Evolutionary conservation across 2,888 invertebrate species (phyloP).

Genomic region (Nemotelus pantherinus): DNA sequence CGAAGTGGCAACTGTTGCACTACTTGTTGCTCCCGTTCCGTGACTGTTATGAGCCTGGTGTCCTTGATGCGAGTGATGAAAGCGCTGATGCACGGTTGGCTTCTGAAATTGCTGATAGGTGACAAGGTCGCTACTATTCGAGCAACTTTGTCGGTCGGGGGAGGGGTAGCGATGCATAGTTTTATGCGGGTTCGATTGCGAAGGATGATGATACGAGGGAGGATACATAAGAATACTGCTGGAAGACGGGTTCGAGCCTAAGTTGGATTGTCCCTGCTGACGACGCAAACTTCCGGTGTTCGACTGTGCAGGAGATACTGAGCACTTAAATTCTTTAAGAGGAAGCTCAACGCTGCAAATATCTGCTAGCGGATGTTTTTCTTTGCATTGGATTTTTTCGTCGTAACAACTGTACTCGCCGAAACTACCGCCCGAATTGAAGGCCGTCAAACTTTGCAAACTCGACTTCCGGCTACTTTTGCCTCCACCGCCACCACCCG

Average conservation of each 20-base stretch:
- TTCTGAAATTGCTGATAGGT: slow-evolving; percentile 51
- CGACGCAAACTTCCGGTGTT: slow-evolving; percentile 58
- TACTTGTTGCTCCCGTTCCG: slow-evolving; percentile 37
- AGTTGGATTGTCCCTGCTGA: slow-evolving; percentile 54
- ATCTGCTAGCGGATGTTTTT: slow-evolving; percentile 71
- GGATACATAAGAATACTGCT: slow-evolving; percentile 51
- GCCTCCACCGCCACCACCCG: slow-evolving; percentile 48
- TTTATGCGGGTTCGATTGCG: slow-evolving; percentile 52
- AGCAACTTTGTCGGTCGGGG: slow-evolving; percentile 45
- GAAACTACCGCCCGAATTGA: slow-evolving; percentile 61
- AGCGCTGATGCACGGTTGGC: slow-evolving; percentile 35
- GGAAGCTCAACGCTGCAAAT: slow-evolving; percentile 72
- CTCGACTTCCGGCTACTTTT: slow-evolving; percentile 67
- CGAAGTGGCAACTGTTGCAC: slow-evolving; percentile 42
- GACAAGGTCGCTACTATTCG: slow-evolving; percentile 52
- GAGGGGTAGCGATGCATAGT: slow-evolving; percentile 44
- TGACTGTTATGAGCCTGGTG: slow-evolving; percentile 19
- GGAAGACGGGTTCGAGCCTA: neutral
- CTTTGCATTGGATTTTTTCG: slow-evolving; percentile 68
- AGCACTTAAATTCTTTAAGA: slow-evolving; percentile 71
- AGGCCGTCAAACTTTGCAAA: slow-evolving; percentile 64
- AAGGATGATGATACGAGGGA: slow-evolving; percentile 52
- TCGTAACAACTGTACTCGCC: slow-evolving; percentile 76
- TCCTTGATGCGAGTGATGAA: slow-evolving; percentile 33
- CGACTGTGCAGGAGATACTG: slow-evolving; percentile 62